Percentiles rank a stretch among this genome's conserved stretches.
These are phyloP conservation scores for Notarius quadriscutis DNA, from an alignment of 2,113 vertebrate species.

Conservation along the genomic window DNA sequence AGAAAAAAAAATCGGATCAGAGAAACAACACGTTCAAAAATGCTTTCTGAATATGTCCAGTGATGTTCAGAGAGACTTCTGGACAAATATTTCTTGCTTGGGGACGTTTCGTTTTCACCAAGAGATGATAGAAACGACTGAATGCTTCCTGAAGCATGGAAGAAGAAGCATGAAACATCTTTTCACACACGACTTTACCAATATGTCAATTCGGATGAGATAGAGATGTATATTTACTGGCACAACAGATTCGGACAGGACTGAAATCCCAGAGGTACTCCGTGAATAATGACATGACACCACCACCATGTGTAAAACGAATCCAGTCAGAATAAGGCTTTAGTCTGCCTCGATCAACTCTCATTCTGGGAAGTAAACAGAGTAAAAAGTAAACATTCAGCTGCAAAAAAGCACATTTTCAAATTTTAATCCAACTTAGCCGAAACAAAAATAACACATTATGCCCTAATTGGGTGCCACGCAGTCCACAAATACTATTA, in stretches of 20 bases:
- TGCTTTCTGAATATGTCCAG: no score
- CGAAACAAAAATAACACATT: slow-evolving; percentile 81
- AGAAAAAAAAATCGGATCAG: no score
- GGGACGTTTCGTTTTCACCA: no score
- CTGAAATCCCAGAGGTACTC: not conserved
- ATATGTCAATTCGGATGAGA: not conserved
- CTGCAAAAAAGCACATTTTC: slow-evolving; percentile 67
- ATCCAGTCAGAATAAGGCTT: not conserved
- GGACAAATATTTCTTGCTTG: no score
- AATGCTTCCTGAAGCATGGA: no score
- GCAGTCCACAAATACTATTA: slow-evolving; percentile 83
- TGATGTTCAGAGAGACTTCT: no score
- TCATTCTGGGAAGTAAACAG: slow-evolving; percentile 39
- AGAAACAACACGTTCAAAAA: no score
- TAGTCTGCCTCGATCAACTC: not conserved
- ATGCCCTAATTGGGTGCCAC: slow-evolving; percentile 79
- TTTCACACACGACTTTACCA: not conserved
- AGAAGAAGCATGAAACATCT: no score
- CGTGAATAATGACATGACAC: not conserved
- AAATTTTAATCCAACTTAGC: slow-evolving; percentile 78
- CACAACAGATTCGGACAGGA: not conserved
- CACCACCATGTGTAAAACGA: not conserved
- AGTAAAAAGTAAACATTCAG: slow-evolving; percentile 67
- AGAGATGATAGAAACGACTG: no score
- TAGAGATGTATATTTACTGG: not conserved